Percentiles rank a stretch among this genome's conserved stretches.
Conservation (phyloP, 2,888 invertebrate genomes). For the Rhimphoctona megacephalus region DNA sequence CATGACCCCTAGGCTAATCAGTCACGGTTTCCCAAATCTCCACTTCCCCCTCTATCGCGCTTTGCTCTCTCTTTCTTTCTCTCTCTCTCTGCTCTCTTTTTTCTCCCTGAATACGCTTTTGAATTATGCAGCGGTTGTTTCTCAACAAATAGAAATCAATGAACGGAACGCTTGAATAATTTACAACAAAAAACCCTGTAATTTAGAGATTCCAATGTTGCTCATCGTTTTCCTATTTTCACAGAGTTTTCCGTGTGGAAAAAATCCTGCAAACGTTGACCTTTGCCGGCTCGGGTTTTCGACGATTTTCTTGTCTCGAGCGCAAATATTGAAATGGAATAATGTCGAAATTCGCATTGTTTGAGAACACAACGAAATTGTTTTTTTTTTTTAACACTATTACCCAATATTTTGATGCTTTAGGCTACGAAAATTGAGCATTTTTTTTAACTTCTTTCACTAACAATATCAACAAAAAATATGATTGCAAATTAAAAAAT, state of each 20-base stretch:
- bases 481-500: too few relatives aligned
- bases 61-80: background rate
- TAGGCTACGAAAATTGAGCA: too few relatives aligned
- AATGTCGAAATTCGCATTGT: background rate
- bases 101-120: conserved; percentile 11
- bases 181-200: background rate
- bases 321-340: background rate
- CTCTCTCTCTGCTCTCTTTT: conserved; percentile 15
- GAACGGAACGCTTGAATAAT: conserved; percentile 7
- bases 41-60: background rate
- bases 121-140: conserved; percentile 29
- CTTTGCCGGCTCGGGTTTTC: background rate
- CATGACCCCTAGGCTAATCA: conserved; percentile 62
- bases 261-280: background rate
- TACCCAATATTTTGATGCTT: too few relatives aligned
- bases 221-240: background rate
- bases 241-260: background rate
- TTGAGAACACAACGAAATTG: too few relatives aligned
- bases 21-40: conserved; percentile 60
- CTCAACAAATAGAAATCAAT: conserved; percentile 19
- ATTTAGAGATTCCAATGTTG: background rate
- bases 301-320: background rate
- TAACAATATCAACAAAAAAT: too few relatives aligned
- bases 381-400: too few relatives aligned
- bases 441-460: too few relatives aligned